Percentiles rank a stretch among this genome's conserved stretches.
phyloP scores from a whole-genome alignment of 2,888 invertebrate genomes.

The Lepidocyrtinus sp. region DNA sequence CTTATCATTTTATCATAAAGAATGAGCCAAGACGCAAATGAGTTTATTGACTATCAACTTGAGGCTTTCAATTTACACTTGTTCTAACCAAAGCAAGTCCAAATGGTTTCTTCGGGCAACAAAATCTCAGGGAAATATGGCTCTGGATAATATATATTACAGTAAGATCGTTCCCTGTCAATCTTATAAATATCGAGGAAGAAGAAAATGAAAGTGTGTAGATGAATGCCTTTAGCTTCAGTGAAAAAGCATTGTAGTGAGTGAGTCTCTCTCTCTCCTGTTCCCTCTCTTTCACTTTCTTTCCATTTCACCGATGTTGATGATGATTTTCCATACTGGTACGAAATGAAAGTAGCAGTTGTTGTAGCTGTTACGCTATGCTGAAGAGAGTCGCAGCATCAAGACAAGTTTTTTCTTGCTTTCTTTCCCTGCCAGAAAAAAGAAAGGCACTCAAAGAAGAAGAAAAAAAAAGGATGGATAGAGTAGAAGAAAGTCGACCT shows the following conservation, averaged over 20 bases:
- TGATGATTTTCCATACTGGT: conserved; percentile 7
- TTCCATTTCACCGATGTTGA: not conserved
- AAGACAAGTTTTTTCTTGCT: conserved; percentile 12
- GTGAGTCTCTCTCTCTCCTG: conserved; percentile 12
- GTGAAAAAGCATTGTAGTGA: conserved; percentile 52
- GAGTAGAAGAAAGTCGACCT: conserved; percentile 26
- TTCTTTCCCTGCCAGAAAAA: conserved; percentile 12
- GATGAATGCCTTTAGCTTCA: conserved; percentile 32
- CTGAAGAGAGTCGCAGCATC: not conserved
- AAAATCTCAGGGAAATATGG: not conserved
- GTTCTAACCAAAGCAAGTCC: too few species aligned
- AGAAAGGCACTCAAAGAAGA: conserved; percentile 7
- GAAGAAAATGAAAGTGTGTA: not conserved
- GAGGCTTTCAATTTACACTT: too few species aligned
- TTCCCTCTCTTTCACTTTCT: not conserved
- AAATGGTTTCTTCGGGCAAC: too few species aligned
- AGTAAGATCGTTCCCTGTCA: not conserved
- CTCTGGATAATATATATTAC: not conserved
- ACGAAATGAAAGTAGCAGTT: conserved; percentile 16
- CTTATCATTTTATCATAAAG: too few species aligned
- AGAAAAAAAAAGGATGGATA: not conserved
- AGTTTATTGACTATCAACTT: too few species aligned
- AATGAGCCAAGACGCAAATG: too few species aligned
- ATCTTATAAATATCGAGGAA: not conserved
- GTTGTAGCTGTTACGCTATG: not conserved